Evolutionary conservation across 2,888 invertebrate species (phyloP).

Genomic region (Pammene fasciana): DNA sequence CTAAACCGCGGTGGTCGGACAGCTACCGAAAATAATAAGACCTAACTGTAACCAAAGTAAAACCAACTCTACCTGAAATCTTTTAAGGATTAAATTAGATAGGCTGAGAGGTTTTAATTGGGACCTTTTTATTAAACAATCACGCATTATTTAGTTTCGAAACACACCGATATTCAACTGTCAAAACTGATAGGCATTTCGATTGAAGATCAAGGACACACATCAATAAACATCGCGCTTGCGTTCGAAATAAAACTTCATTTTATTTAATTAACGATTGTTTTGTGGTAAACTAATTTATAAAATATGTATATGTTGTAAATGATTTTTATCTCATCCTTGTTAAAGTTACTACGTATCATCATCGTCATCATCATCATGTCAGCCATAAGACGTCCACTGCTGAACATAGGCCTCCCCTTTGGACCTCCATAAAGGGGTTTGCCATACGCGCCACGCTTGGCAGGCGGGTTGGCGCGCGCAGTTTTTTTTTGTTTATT

Average conservation of each 20-base stretch:
- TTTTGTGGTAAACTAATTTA: conserved; percentile 3
- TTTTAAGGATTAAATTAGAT: neutral
- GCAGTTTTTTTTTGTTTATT: too few species aligned
- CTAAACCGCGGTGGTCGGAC: conserved; percentile 20
- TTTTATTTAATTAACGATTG: conserved; percentile 1
- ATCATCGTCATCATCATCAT: too few species aligned
- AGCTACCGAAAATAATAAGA: conserved; percentile 23
- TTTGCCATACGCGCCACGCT: too few species aligned
- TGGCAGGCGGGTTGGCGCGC: too few species aligned
- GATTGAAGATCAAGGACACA: conserved; percentile 28
- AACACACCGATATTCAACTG: conserved; percentile 43
- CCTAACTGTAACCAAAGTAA: neutral
- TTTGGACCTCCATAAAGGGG: too few species aligned
- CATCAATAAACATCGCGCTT: conserved; percentile 19
- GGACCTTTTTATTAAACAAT: neutral
- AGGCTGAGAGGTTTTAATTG: neutral
- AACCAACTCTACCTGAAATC: neutral
- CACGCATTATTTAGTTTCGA: conserved; percentile 25
- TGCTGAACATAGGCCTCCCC: too few species aligned
- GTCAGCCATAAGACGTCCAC: too few species aligned
- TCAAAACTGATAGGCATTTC: conserved; percentile 27
- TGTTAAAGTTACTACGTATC: too few species aligned
- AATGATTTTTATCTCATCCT: too few species aligned
- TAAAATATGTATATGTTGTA: too few species aligned
- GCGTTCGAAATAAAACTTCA: conserved; percentile 11